Base-by-base conservation (phyloP, 35 echinoderm and acorn worm species). In the Ophiothrix spiculata region DNA sequence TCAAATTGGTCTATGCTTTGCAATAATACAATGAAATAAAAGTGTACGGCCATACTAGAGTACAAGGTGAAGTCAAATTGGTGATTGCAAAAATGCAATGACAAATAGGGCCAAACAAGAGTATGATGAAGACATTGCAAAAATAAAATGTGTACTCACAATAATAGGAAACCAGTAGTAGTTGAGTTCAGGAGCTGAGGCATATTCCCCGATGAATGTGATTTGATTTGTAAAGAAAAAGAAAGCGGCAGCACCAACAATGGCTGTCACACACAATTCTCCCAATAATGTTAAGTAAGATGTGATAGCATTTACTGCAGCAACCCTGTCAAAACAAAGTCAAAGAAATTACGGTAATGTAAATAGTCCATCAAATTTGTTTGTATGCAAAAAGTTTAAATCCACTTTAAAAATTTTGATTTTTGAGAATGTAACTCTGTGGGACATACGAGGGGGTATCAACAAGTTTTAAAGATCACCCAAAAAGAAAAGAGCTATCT, bases 121-220 rank as follows among this genome's bases (percentile, higher is more conserved):
- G 36, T 4, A 33, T 32, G 36, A 79, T 34, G 14, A 79, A 32
- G 12, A 14, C 3, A 82, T 49, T 82, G 12, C 17, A 10, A 6
- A 82, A 35, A 84, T 12, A 40, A 37, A 21, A 40, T 19, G 21
- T 32, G 1, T 54, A 87, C 96, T 92, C 87, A 99, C 96, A 82
- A 99, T 82, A 36, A 99, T 94, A 23, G 92, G 93, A 33, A 99
- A 38, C 96, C 96, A 99, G 86, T 91, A 93, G 78, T 99, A 99
- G 41, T 82, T 87, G 83, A 94, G 80, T 23, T 82, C 32, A 34
- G 96, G 96, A 32, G 91, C 84, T 17, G 77, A 39, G 33, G 94
- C 89, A 12, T 89, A 19, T 35, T 94, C 88, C 12, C 85, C 75
- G 10, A 88, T 38, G 39, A 89, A 64, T 23, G 93, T 86, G 54